These are phyloP conservation scores for Galaxea fascicularis DNA, from an alignment of 92 coral and sea anemone species.

Conservation along the genomic window DNA sequence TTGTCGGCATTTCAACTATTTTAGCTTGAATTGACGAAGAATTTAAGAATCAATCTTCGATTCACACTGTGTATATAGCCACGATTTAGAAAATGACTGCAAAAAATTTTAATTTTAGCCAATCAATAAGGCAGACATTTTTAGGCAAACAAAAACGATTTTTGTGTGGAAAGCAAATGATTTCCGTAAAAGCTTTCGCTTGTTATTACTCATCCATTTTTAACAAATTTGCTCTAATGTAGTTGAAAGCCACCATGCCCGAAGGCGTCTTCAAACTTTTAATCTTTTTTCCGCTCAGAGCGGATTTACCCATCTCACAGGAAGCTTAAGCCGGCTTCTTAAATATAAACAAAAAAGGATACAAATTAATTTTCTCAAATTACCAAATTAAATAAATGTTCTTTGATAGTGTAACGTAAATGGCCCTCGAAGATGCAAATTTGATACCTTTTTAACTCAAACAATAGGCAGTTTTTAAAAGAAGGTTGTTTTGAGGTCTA, in stretches of 20 bases:
- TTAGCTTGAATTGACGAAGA: not conserved
- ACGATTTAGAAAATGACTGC: not conserved
- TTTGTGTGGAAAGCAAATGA: slow-evolving; percentile 9
- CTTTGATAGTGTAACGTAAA: slow-evolving; percentile 73
- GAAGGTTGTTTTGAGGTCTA: slow-evolving; percentile 31
- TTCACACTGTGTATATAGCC: not conserved
- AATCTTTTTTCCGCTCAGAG: slow-evolving; percentile 42
- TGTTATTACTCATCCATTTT: slow-evolving; percentile 30
- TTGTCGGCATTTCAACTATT: not conserved
- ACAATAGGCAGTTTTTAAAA: slow-evolving; percentile 59
- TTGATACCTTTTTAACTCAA: slow-evolving; percentile 43
- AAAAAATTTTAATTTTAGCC: not conserved
- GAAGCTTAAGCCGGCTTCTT: slow-evolving; percentile 23
- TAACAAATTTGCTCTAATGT: slow-evolving; percentile 42
- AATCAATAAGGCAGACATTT: slow-evolving; percentile 4
- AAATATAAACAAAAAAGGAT: slow-evolving; percentile 55
- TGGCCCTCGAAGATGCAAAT: slow-evolving; percentile 75
- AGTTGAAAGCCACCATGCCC: slow-evolving; percentile 32
- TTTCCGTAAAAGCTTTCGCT: slow-evolving; percentile 9
- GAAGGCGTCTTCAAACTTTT: slow-evolving; percentile 12
- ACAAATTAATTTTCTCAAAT: slow-evolving; percentile 68
- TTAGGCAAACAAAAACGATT: not conserved
- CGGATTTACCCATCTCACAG: slow-evolving; percentile 23
- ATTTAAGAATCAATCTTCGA: not conserved
- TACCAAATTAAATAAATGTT: slow-evolving; percentile 80